Conservation (phyloP, 2,888 invertebrate genomes). For the Choristoneura rosaceana region DNA sequence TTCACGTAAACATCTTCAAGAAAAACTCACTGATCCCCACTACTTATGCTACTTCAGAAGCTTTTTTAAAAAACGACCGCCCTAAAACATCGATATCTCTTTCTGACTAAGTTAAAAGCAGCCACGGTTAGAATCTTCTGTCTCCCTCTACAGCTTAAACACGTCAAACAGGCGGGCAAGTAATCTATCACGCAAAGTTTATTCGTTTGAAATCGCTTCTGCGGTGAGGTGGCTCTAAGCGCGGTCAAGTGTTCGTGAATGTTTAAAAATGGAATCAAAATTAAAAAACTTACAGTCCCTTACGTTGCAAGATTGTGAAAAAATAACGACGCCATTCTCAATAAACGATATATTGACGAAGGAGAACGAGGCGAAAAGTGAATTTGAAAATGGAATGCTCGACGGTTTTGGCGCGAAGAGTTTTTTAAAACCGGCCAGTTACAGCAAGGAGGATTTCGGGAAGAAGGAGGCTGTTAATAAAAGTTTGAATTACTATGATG, state of each 20-base stretch:
- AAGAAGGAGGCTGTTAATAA: conserved; percentile 75
- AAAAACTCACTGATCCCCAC: conserved; percentile 85
- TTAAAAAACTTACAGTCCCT: conserved; percentile 69
- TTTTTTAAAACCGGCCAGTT: conserved; percentile 61
- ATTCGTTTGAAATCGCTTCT: conserved; percentile 83
- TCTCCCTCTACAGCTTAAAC: conserved; percentile 78
- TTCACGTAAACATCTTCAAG: conserved; percentile 84
- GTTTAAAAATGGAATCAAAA: conserved; percentile 78
- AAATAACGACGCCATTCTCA: conserved; percentile 88
- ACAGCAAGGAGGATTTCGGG: conserved; percentile 62
- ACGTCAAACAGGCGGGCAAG: conserved; percentile 77
- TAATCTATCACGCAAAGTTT: conserved; percentile 80
- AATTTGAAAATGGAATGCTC: conserved; percentile 76
- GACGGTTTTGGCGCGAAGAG: conserved; percentile 72
- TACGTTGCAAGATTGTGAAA: conserved; percentile 74
- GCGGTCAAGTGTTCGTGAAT: conserved; percentile 65
- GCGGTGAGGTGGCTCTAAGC: conserved; percentile 75
- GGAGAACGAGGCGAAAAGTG: conserved; percentile 78
- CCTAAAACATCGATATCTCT: conserved; percentile 62
- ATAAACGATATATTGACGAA: conserved; percentile 90
- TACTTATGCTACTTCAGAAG: conserved; percentile 80
- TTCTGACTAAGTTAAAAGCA: conserved; percentile 48
- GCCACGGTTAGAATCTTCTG: conserved; percentile 47
- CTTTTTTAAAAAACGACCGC: conserved; percentile 81
- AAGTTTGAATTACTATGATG: conserved; percentile 76